A percentile compares a stretch with the other conserved stretches of the same genome.
Evolutionary conservation across 2,797 vertebrate species (phyloP).

Genomic region (Channallabes apus): DNA sequence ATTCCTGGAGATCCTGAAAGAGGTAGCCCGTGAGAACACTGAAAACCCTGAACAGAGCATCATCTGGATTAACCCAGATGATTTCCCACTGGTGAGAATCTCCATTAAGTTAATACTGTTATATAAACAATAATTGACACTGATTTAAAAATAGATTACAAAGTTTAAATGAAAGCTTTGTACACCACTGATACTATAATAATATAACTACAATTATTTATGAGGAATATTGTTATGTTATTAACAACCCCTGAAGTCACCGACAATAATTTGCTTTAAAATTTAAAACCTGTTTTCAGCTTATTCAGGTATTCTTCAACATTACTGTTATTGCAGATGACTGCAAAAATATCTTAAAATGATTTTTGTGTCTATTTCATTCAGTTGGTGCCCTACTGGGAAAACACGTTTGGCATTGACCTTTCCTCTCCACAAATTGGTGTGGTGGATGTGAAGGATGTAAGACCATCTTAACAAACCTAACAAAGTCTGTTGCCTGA

Average conservation of each 20-base stretch:
- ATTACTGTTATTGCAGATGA: neutral
- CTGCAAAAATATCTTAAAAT: neutral
- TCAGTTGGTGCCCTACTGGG: constrained; percentile 92
- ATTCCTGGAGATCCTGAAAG: constrained; percentile 90
- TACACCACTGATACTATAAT: neutral
- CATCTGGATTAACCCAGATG: constrained; percentile 92
- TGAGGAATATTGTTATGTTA: neutral
- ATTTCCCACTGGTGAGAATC: constrained; percentile 85
- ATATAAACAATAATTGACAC: too few relatives aligned
- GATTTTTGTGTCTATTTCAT: constrained; percentile 25
- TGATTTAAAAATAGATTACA: neutral
- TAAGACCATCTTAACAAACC: constrained; percentile 68
- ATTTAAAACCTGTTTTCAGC: neutral
- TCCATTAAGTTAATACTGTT: neutral
- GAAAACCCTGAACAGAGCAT: constrained; percentile 90
- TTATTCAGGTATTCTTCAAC: neutral
- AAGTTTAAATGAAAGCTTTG: neutral
- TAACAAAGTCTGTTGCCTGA: constrained; percentile 18
- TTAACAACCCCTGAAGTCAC: neutral
- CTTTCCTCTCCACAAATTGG: constrained; percentile 87
- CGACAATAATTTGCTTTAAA: neutral
- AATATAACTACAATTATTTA: neutral
- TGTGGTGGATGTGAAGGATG: constrained; percentile 89
- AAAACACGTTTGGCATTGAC: constrained; percentile 89
- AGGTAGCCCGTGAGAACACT: constrained; percentile 87